Conservation (phyloP, 1,140 invertebrate genomes). For the Philopotamus ludificatus region DNA sequence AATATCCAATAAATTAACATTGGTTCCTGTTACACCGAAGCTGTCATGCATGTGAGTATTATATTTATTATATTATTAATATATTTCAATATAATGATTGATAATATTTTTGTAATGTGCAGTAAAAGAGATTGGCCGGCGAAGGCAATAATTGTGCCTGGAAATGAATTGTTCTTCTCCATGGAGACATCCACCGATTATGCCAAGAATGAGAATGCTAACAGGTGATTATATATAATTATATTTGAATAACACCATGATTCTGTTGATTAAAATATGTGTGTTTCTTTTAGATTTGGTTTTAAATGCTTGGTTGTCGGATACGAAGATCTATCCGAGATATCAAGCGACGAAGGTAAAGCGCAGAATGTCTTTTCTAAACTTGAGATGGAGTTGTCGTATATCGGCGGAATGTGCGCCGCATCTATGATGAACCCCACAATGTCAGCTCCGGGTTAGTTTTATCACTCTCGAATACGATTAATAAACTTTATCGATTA, state of each 20-base stretch:
- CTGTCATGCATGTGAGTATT: slow-evolving; percentile 48
- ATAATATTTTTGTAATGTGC: slow-evolving; percentile 31
- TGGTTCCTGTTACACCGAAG: slow-evolving; percentile 49
- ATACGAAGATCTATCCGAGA: slow-evolving; percentile 74
- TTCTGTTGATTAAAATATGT: not conserved
- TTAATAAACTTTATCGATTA: too few relatives aligned
- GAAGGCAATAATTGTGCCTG: slow-evolving; percentile 82
- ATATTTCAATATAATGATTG: not conserved
- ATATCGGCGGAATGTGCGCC: slow-evolving; percentile 86
- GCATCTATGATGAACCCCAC: slow-evolving; percentile 48
- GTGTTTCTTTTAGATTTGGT: slow-evolving; percentile 65
- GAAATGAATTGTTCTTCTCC: slow-evolving; percentile 92
- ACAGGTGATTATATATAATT: slow-evolving; percentile 41
- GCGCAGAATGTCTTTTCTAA: slow-evolving; percentile 66
- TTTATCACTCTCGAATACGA: too few relatives aligned
- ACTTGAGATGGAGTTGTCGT: slow-evolving; percentile 87
- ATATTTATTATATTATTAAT: slow-evolving; percentile 18
- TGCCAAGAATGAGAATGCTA: slow-evolving; percentile 84
- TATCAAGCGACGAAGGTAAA: slow-evolving; percentile 26
- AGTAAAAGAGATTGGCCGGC: slow-evolving; percentile 83
- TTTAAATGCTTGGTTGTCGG: slow-evolving; percentile 91
- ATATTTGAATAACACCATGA: not conserved
- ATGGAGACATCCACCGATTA: slow-evolving; percentile 95
- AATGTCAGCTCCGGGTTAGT: slow-evolving; percentile 46
- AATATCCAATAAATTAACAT: slow-evolving; percentile 45